Conservation (phyloP, 1,140 invertebrate genomes). For the Spodoptera litura region DNA sequence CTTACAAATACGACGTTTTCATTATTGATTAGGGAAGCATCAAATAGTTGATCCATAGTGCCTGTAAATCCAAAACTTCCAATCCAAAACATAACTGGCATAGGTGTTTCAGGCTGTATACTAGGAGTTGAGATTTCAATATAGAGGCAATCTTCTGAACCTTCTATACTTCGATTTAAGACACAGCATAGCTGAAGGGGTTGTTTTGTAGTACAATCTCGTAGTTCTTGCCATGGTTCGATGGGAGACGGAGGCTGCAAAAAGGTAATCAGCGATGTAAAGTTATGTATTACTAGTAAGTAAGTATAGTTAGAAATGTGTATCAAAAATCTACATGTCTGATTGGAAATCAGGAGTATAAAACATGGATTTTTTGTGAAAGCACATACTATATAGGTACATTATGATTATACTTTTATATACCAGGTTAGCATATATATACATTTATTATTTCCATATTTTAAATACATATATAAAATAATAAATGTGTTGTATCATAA, state of each 20-base stretch:
- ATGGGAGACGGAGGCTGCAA: constrained; percentile 71
- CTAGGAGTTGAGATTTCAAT: constrained; percentile 70
- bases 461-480: too few relatives aligned
- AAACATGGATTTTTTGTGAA: too few relatives aligned
- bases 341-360: too few relatives aligned
- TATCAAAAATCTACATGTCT: not conserved
- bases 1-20: constrained; percentile 74
- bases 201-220: constrained; percentile 70
- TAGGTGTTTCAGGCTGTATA: constrained; percentile 63
- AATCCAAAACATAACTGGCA: constrained; percentile 82
- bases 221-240: constrained; percentile 65
- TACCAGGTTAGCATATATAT: too few relatives aligned
- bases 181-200: constrained; percentile 54
- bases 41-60: constrained; percentile 61
- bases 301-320: constrained; percentile 7
- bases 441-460: too few relatives aligned
- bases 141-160: constrained; percentile 78
- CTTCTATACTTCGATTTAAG: constrained; percentile 53
- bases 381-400: not conserved
- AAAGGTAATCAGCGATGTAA: not conserved
- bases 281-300: not conserved
- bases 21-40: constrained; percentile 66
- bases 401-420: too few relatives aligned
- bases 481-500: too few relatives aligned
- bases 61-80: constrained; percentile 65